Conservation (phyloP, 2,797 vertebrate species). For the Rachycentron canadum region DNA sequence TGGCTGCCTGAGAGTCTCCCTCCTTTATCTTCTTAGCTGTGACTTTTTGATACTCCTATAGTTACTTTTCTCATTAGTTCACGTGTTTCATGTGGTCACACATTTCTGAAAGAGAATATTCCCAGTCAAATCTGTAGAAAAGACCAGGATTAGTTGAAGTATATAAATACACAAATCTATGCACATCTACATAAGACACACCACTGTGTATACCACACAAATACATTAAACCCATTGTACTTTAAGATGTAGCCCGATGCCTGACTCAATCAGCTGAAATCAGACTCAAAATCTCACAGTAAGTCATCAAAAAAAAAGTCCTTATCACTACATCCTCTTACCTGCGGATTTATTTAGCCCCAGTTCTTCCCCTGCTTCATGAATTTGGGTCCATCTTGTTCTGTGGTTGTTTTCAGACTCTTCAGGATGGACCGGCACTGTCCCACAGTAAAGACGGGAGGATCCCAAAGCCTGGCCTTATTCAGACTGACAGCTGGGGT, state of each 20-base stretch:
- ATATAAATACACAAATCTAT: not conserved
- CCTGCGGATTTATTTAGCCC: slow-evolving; percentile 45
- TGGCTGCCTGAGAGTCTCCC: slow-evolving; percentile 34
- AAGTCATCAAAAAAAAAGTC: not conserved
- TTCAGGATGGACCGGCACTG: slow-evolving; percentile 55
- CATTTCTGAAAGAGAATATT: slow-evolving; percentile 63
- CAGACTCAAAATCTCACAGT: not conserved
- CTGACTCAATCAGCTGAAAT: slow-evolving; percentile 1
- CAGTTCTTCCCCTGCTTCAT: slow-evolving; percentile 3
- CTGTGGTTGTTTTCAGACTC: slow-evolving; percentile 60
- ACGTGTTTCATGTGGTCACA: slow-evolving; percentile 60
- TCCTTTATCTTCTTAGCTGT: slow-evolving; percentile 26
- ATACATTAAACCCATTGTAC: not conserved
- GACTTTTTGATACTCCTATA: slow-evolving; percentile 34
- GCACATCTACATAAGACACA: not conserved
- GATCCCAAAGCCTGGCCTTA: slow-evolving; percentile 74
- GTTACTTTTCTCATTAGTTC: slow-evolving; percentile 70
- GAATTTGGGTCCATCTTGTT: slow-evolving; percentile 40
- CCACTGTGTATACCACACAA: not conserved
- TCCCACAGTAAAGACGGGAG: slow-evolving; percentile 57
- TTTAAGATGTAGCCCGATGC: not conserved
- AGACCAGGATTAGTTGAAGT: slow-evolving; percentile 11
- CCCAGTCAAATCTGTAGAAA: slow-evolving; percentile 1
- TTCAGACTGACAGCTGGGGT: slow-evolving; percentile 81
- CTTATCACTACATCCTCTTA: slow-evolving; percentile 45